These are phyloP conservation scores for Netta rufina DNA, from an alignment of 2,797 vertebrate genomes.

Conservation along the genomic window DNA sequence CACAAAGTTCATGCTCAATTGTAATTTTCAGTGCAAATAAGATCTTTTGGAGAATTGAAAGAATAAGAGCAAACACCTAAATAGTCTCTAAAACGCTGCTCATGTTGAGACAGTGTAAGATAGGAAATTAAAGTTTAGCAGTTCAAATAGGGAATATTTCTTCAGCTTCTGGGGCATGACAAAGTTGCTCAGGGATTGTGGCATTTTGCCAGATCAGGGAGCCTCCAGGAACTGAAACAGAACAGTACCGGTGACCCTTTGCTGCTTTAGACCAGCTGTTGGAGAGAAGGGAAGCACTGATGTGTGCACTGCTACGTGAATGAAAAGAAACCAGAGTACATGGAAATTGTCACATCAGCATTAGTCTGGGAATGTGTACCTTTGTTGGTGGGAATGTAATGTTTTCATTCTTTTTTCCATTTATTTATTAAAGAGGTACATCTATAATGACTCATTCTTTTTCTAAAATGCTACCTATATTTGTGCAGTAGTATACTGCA, in stretches of 20 bases:
- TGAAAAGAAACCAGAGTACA: not conserved
- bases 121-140: conserved; percentile 51
- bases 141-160: conserved; percentile 31
- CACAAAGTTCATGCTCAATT: not conserved
- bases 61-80: not conserved
- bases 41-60: not conserved
- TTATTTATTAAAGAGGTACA: not conserved
- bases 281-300: not conserved
- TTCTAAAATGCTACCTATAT: not conserved
- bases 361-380: not conserved
- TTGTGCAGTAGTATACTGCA: not conserved
- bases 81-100: not conserved
- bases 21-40: not conserved
- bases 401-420: not conserved
- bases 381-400: not conserved
- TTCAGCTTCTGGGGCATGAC: conserved; percentile 24
- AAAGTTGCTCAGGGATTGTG: conserved; percentile 24
- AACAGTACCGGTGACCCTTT: not conserved
- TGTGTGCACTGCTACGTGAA: not conserved
- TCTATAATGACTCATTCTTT: not conserved
- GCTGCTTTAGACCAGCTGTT: not conserved
- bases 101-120: not conserved
- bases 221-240: conserved; percentile 14
- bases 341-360: not conserved
- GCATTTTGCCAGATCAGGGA: conserved; percentile 36